These are phyloP conservation scores for Acanthosepion pharaonis DNA, from an alignment of 2,888 invertebrate genomes.

Conservation along the genomic window DNA sequence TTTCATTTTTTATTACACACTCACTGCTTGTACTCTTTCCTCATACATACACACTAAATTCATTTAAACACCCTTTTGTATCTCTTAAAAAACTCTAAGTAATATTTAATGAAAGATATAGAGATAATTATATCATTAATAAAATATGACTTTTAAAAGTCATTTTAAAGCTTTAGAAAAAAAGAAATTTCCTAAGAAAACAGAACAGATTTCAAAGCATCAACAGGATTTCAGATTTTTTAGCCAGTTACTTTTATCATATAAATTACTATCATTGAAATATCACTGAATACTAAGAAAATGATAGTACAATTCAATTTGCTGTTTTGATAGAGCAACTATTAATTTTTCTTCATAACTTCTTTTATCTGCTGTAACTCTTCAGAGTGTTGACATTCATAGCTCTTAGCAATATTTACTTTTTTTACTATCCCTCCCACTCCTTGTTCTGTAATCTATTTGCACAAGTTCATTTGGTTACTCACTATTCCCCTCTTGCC, in stretches of 20 bases:
- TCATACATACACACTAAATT: neutral
- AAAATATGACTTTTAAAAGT: neutral
- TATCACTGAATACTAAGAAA: neutral
- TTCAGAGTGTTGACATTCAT: too few relatives aligned
- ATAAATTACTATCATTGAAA: neutral
- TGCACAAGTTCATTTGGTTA: too few relatives aligned
- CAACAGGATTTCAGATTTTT: neutral
- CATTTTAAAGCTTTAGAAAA: neutral
- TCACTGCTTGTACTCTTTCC: neutral
- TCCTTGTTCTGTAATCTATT: too few relatives aligned
- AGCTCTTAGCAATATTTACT: too few relatives aligned
- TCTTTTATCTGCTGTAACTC: too few relatives aligned
- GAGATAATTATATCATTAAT: neutral
- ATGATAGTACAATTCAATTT: neutral
- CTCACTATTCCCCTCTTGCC: too few relatives aligned
- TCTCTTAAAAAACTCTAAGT: neutral
- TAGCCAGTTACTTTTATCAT: neutral
- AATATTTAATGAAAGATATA: neutral
- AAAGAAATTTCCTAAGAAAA: neutral
- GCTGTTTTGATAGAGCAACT: neutral
- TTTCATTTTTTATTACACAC: neutral
- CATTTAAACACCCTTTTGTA: neutral
- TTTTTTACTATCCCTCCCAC: too few relatives aligned
- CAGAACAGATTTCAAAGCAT: neutral
- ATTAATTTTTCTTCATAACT: too few relatives aligned